Evolutionary conservation across 2,113 vertebrate genomes (phyloP).

Genomic region (Tyrannus savana): DNA sequence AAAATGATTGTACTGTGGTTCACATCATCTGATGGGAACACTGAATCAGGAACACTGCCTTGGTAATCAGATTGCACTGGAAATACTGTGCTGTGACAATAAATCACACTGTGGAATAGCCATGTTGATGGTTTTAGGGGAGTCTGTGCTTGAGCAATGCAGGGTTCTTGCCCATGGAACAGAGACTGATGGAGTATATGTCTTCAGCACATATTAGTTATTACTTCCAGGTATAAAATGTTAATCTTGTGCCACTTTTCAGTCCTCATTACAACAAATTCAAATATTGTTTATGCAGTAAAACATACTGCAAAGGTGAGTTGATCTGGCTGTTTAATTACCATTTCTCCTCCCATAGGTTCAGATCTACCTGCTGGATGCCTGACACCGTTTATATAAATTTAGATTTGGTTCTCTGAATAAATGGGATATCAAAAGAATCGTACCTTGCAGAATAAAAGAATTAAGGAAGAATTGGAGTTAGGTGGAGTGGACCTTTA

Average conservation of each 20-base stretch:
- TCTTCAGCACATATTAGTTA: not conserved
- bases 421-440: not conserved
- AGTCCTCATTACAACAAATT: not conserved
- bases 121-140: not conserved
- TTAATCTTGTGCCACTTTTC: constrained; percentile 7
- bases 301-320: not conserved
- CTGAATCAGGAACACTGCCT: not conserved
- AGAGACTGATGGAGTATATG: not conserved
- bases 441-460: not conserved
- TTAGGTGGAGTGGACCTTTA: not conserved
- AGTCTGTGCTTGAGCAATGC: not conserved
- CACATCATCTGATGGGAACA: not conserved
- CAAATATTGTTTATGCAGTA: not conserved
- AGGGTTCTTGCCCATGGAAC: not conserved
- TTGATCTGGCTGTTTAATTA: not conserved
- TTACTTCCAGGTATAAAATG: not conserved
- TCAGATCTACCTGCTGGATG: not conserved
- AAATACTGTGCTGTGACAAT: constrained; percentile 34
- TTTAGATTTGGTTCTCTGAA: not conserved
- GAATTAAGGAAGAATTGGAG: not conserved
- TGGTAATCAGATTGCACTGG: constrained; percentile 47
- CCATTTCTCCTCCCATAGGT: not conserved
- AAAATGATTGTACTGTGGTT: not conserved
- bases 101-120: constrained; percentile 30
- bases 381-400: not conserved